These are phyloP conservation scores for Malthinus flaveolus DNA, from an alignment of 2,888 invertebrate genomes.

Conservation along the genomic window DNA sequence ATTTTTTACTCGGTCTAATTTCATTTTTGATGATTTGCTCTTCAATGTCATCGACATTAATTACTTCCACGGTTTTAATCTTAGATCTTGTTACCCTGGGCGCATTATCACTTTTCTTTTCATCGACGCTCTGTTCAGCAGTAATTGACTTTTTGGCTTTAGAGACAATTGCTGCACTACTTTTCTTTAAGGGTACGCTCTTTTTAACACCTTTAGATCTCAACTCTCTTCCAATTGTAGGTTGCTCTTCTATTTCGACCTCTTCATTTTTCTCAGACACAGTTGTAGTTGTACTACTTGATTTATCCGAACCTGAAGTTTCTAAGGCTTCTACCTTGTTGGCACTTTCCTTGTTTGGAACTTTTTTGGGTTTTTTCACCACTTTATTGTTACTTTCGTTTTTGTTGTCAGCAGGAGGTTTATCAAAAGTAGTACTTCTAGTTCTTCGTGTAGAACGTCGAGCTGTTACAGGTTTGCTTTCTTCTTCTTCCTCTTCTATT, in stretches of 20 bases:
- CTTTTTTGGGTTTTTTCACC: not conserved
- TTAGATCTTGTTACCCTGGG: not conserved
- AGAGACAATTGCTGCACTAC: not conserved
- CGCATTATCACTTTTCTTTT: constrained; percentile 6
- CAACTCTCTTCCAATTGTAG: not conserved
- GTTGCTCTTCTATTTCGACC: not conserved
- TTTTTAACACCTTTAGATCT: not conserved
- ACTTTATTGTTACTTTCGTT: not conserved
- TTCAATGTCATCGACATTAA: not conserved
- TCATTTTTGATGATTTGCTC: not conserved
- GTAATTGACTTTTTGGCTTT: not conserved
- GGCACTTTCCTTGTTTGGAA: not conserved
- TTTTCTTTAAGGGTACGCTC: too few relatives aligned
- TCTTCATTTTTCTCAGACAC: not conserved
- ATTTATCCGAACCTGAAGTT: too few relatives aligned
- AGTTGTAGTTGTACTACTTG: too few relatives aligned
- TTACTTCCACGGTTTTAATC: not conserved
- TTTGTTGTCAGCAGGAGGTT: not conserved
- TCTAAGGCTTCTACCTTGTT: not conserved
- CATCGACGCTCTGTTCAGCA: not conserved
- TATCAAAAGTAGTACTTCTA: constrained; percentile 8
- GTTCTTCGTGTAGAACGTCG: constrained; percentile 14
- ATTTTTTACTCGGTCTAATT: constrained; percentile 2
- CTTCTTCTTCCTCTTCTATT: not conserved
- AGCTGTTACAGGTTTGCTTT: not conserved